Evolutionary conservation across 2,888 invertebrate species (phyloP).

Genomic region (Drosophila mimetica): DNA sequence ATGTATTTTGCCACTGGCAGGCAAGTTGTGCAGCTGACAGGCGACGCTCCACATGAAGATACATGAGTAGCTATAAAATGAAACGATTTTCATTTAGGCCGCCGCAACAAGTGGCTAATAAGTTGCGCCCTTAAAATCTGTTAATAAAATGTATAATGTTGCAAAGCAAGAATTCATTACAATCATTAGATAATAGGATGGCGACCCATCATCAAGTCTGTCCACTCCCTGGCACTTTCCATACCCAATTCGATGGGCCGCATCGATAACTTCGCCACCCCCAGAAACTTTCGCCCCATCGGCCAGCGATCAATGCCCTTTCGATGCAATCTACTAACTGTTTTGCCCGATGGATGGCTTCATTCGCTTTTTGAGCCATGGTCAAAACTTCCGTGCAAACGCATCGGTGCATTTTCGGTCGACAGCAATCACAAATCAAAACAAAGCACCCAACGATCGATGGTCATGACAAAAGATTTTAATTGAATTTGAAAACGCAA

Average conservation of each 20-base stretch:
- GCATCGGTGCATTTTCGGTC: slow-evolving; percentile 56
- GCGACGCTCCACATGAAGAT: slow-evolving; percentile 1
- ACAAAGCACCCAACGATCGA: slow-evolving; percentile 44
- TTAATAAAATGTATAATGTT: not conserved
- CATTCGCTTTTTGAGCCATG: slow-evolving; percentile 57
- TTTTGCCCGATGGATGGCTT: slow-evolving; percentile 55
- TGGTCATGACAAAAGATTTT: slow-evolving; percentile 75
- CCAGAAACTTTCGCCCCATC: slow-evolving; percentile 55
- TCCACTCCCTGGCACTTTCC: slow-evolving; percentile 48
- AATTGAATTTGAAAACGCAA: slow-evolving; percentile 79
- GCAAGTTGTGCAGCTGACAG: slow-evolving; percentile 13
- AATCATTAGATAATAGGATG: slow-evolving; percentile 8
- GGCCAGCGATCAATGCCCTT: slow-evolving; percentile 59
- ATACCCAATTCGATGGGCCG: slow-evolving; percentile 26
- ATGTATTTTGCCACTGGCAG: slow-evolving; percentile 16
- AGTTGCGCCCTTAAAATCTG: slow-evolving; percentile 5
- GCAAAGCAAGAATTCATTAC: not conserved
- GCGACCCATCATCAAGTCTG: slow-evolving; percentile 7
- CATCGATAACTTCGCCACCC: slow-evolving; percentile 29
- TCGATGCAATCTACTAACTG: slow-evolving; percentile 25
- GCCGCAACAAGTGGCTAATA: slow-evolving; percentile 2
- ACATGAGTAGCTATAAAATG: slow-evolving; percentile 11
- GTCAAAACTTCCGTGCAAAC: slow-evolving; percentile 64
- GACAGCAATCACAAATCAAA: slow-evolving; percentile 42
- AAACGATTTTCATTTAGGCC: slow-evolving; percentile 3